Percentiles rank a stretch among this genome's conserved stretches.
These are phyloP conservation scores for Salpingus planirostris DNA, from an alignment of 2,888 invertebrate species.

Conservation along the genomic window DNA sequence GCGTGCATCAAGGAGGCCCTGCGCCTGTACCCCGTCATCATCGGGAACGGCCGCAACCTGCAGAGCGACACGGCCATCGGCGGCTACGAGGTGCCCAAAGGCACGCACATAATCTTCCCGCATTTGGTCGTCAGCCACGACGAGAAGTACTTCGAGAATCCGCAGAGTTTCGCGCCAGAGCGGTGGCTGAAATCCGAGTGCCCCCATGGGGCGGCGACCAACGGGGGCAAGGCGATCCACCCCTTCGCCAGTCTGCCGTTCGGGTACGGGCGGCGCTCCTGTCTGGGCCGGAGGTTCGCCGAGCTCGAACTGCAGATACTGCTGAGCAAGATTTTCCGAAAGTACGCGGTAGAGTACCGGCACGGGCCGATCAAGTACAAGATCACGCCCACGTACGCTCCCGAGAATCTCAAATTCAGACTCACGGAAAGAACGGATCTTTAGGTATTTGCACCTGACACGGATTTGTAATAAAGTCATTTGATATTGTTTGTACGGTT, in stretches of 20 bases:
- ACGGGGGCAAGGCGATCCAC: conserved; percentile 54
- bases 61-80: conserved; percentile 66
- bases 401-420: conserved; percentile 60
- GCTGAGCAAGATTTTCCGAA: conserved; percentile 65
- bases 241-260: conserved; percentile 69
- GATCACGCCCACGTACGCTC: conserved; percentile 66
- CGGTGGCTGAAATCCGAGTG: conserved; percentile 60
- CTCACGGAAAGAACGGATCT: conserved; percentile 39
- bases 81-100: conserved; percentile 73
- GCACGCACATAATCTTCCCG: conserved; percentile 70
- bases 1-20: conserved; percentile 73
- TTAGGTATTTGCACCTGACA: no score
- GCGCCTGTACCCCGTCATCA: conserved; percentile 74
- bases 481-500: no score
- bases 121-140: conserved; percentile 69
- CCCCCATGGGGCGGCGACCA: no score
- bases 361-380: conserved; percentile 59
- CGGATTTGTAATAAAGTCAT: no score
- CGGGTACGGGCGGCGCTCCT: conserved; percentile 68
- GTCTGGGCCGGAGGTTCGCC: conserved; percentile 71
- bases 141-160: conserved; percentile 61
- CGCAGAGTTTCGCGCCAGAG: conserved; percentile 63
- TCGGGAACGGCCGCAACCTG: conserved; percentile 69
- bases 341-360: conserved; percentile 60
- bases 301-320: conserved; percentile 69